Base-by-base conservation (phyloP, 1,140 invertebrate genomes). In the Caenorhabditis inopinata region DNA sequence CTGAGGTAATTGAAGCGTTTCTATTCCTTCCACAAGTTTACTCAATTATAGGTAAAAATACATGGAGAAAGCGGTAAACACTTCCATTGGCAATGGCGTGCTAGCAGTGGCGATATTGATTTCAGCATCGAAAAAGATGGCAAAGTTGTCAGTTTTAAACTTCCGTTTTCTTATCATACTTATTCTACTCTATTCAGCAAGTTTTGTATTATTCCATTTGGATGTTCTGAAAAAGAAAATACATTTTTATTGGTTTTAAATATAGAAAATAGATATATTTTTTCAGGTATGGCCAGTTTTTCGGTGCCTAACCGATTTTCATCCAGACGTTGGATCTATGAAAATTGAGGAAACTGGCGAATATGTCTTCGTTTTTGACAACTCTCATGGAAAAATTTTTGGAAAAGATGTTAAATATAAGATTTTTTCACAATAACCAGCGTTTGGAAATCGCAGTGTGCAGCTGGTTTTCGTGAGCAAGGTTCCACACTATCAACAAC, bases 331-430 rank as follows among this genome's bases (percentile, higher is more conserved):
- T 46, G 81, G 81, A 11, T 45, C 45, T 7, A 45, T 81, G 62
- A 76, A 82, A 11, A 76, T 81, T 49, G 49, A 81, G 25, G 78
- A 79, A 18, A 62, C n/a, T 18, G 81, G 78, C 9, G 47, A 42
- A 14, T 81, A 81, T 42, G 42, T 35, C 7, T 53, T 82, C 46
- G 23, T 53, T n/a, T 82, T 82, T 27, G 78, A 80, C 46, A 82
- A 82, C 68, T 51, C 46, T 0, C 81, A 82, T 53, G 81, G 81
- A 21, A 81, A 46, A 27, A 38, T 82, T 11, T 82, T 62, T 45
- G 46, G 62, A 29, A 82, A 82, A 48, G 81, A 82, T 38, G 48
- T 82, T n/a, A 79, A 68, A n/a, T 82, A 81, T 45, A 58, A 49
- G 29, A 80, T 78, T 35, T 9, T 42, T 4, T 27, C 80, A 23